Evolutionary conservation across 1,140 invertebrate species (phyloP), one percentile per base, ranked within the genome.

Genomic region (Callitettix versicolor): DNA sequence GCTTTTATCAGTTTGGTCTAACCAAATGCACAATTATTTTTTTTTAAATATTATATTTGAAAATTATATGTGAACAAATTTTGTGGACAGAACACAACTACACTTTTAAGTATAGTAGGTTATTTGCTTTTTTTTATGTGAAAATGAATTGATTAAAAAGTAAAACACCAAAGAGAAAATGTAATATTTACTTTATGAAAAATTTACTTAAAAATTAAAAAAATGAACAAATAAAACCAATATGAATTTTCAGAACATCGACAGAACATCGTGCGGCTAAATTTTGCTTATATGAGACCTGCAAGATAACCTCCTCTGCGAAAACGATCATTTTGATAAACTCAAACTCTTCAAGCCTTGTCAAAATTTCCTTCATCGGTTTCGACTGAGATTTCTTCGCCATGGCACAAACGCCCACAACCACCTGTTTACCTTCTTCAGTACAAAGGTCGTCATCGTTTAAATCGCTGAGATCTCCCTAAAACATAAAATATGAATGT

Each of bases 381-480:
- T 97, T 97, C 49, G 94, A 97, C 63, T 93, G 86, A 2, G 93
- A 94, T 73, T 99, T 99, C 71, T 98, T 99, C 62, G 89, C 87
- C 95, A 98, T 98, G 38, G 95, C 93, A 77, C 95, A 98, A 57
- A 98, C 85, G 43, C 95, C 95, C 58, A 98, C 91, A 65, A 94
- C 77, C 49, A 98, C 91, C 65, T 93, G 86, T 67, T 88, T 88
- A 24, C 64, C 81, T 46, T 61, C 81, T 57, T 77, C 74, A 59
- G 77, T 80, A 67, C 78, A 76, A 26, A 69, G 58, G 59, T 58
- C 55, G 21, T 61, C 62, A 43, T 64, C 63, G 36, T 63, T 56
- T n/a, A 56, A 33, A n/a, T 63, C 61, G 11, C 50, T 53, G 30
- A 60, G 54, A 38, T 62, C 60, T 22, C 56, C 58, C 61, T 63